Evolutionary conservation across 2,113 vertebrate genomes (phyloP), one percentile per base, ranked within the genome.

Genomic region (Solea solea): DNA sequence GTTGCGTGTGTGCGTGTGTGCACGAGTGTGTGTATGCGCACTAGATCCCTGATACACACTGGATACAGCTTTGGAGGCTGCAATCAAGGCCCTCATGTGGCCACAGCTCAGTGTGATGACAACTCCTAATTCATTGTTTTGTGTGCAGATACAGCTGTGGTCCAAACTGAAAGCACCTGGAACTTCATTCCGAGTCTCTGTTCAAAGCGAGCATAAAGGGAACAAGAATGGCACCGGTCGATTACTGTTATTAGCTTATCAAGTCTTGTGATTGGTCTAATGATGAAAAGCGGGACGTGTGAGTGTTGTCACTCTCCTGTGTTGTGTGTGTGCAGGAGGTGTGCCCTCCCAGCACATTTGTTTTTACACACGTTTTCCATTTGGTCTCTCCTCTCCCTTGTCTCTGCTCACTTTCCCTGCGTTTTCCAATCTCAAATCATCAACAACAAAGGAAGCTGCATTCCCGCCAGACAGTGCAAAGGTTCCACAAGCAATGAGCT

Each of bases 391-490:
- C 75, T 77, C 58, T 74, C 50, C 49, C 50, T 60, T 34, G 34
- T 82, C 62, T 67, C 45, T 73, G 62, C 50, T 42, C 60, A 69
- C 81, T 72, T 69, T 72, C 49, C 68, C 55, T 64, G 67, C 51
- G 69, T 80, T 83, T 84, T 74, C 64, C 4, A 65, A 78, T 71
- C 75, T 82, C 81, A 82, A 88, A 85, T 89, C 83, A 88, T 81
- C 55, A 12, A 74, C 78, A 90, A 89, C 82, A 90, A 89, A 90
- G 85, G 68, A 81, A 79, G 61, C 77, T 50, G 51, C 52, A 0
- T 61, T 83, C 76, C 86, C 48, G 14, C 70, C 64, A 82, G 79
- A 85, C 63, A 52, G 71, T 69, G 64, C 61, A 83, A 88, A 79
- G 83, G 81, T 88, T 86, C 62, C 76, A 86, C 66, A 41, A 15